Conservation (phyloP, 2,888 invertebrate genomes). For the Eupsilia transversa region DNA sequence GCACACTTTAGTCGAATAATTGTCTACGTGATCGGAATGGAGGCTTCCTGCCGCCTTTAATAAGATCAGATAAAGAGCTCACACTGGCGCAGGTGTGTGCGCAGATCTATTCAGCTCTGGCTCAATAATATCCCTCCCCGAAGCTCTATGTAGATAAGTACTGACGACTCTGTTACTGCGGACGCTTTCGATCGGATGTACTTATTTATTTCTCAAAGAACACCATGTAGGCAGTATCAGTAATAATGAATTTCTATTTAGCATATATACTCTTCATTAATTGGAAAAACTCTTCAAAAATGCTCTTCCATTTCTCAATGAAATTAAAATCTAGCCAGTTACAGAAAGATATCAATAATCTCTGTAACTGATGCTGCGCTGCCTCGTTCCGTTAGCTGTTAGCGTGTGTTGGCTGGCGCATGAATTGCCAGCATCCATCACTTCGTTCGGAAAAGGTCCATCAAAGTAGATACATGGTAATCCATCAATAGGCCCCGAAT, state of each 20-base stretch:
- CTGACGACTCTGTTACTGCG: neutral
- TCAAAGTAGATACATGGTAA: constrained; percentile 48
- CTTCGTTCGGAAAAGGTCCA: constrained; percentile 49
- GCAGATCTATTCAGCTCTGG: constrained; percentile 66
- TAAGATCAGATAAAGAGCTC: constrained; percentile 88
- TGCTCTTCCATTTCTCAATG: neutral
- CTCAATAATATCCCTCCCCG: constrained; percentile 50
- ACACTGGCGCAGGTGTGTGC: constrained; percentile 76
- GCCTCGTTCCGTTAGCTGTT: constrained; percentile 29
- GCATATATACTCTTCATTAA: neutral
- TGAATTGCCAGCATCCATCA: constrained; percentile 51
- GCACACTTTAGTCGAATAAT: constrained; percentile 90
- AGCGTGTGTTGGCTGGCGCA: constrained; percentile 33
- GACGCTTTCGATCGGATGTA: neutral
- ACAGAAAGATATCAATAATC: constrained; percentile 20
- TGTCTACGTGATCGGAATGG: constrained; percentile 90
- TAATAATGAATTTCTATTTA: neutral
- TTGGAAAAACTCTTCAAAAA: neutral
- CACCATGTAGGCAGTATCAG: neutral
- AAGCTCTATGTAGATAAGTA: constrained; percentile 7
- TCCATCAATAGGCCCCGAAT: constrained; percentile 45
- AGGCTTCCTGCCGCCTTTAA: constrained; percentile 84
- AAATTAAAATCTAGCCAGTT: constrained; percentile 12
- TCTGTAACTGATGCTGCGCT: constrained; percentile 22
- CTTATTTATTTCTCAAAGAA: neutral